Evolutionary conservation across 2,797 vertebrate species (phyloP), one percentile per base, ranked within the genome.

Genomic region (Potorous gilbertii): DNA sequence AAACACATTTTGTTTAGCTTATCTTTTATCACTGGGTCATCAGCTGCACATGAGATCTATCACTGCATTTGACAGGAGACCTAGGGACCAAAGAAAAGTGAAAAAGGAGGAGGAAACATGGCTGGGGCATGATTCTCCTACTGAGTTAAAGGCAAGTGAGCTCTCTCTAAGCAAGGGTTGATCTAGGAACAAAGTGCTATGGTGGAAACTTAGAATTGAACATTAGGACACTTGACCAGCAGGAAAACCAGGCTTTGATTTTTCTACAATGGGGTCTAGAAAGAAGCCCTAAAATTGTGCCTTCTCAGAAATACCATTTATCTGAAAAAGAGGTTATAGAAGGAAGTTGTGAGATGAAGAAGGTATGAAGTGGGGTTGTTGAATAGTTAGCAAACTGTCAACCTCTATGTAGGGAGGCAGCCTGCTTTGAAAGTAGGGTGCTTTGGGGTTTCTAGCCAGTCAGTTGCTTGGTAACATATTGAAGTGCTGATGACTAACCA

Each of bases 351-450:
- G 66, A 91, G 94, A 56, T 13, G 40, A 92, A 54, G 91, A 95
- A 95, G 90, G 93, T 92, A 87, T 74, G 94, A 95, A 95, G 94
- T 40, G 95, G 93, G 40, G 56, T 97, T 74, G 97, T 95, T 97
- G 96, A 97, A 97, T 97, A 97, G 97, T 98, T 97, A 98, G 95
- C 96, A 92, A 95, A 94, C 97, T 97, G 98, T 97, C 97, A 96
- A 95, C 96, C 96, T 97, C 92, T 96, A 56, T 97, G 90, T 93
- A 90, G 87, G 14, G 59, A 90, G 90, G 89, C 97, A 95, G 96
- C 90, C 92, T 81, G 74, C 74, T 97, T 97, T 97, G 97, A 96
- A 97, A 97, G 96, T 94, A 97, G 95, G 94, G 96, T 96, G 81
- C 97, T 97, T 94, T 97, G 97, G 96, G 97, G 94, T 97, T 97